These are phyloP conservation scores for Hydriomena furcata DNA, from an alignment of 2,888 invertebrate species.

Conservation along the genomic window DNA sequence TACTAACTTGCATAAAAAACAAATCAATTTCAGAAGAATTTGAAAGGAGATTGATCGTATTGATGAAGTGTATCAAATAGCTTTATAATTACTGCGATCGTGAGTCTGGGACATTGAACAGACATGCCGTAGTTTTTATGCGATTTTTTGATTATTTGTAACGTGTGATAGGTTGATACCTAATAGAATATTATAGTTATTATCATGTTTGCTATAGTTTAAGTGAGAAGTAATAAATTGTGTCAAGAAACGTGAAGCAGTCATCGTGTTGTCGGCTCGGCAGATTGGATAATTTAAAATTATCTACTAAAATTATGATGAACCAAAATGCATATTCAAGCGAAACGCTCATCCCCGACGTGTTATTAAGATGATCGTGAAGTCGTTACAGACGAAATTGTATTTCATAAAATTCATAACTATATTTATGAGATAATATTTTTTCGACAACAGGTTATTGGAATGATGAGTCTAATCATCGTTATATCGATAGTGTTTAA, in stretches of 20 bases:
- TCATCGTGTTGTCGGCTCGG: slow-evolving; percentile 40
- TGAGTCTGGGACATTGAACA: slow-evolving; percentile 7
- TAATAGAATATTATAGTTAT: slow-evolving; percentile 11
- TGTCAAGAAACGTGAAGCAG: slow-evolving; percentile 49
- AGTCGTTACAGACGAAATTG: slow-evolving; percentile 78
- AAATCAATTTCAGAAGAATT: slow-evolving; percentile 40
- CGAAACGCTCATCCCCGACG: slow-evolving; percentile 73
- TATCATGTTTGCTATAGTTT: slow-evolving; percentile 23
- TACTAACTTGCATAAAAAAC: slow-evolving; percentile 5
- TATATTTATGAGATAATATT: slow-evolving; percentile 80
- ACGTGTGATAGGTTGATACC: not conserved
- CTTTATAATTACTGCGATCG: slow-evolving; percentile 24
- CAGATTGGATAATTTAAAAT: slow-evolving; percentile 78
- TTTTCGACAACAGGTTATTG: slow-evolving; percentile 76
- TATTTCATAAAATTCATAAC: slow-evolving; percentile 81
- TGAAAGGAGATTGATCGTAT: slow-evolving; percentile 56
- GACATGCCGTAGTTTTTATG: slow-evolving; percentile 2
- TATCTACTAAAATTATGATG: slow-evolving; percentile 79
- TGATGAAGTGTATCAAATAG: slow-evolving; percentile 44
- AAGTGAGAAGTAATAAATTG: slow-evolving; percentile 68
- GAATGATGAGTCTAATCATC: slow-evolving; percentile 59
- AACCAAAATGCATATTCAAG: slow-evolving; percentile 81
- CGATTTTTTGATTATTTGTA: not conserved
- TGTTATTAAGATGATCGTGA: slow-evolving; percentile 81
- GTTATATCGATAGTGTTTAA: slow-evolving; percentile 18